Evolutionary conservation across 1,140 invertebrate species (phyloP), one percentile per base, ranked within the genome.

Genomic region (Aethina tumida): DNA sequence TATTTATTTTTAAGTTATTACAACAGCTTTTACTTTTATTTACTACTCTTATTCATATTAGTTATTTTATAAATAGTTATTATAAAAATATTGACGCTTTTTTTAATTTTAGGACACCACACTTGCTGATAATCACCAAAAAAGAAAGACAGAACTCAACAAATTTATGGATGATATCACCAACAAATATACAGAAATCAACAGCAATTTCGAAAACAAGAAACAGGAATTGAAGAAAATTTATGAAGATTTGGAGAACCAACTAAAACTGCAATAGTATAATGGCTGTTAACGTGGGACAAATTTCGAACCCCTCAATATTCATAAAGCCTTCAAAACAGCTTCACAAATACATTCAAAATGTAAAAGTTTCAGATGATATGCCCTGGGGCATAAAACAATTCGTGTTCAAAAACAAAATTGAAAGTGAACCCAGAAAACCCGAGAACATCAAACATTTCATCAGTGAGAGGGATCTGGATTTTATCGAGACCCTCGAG

Each of bases 251-350:
- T 22, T 42, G 28, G 35, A 42, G 16, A 42, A 42, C n/a, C n/a
- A n/a, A n/a, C n/a, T n/a, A n/a, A n/a, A n/a, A n/a, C n/a, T n/a
- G n/a, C n/a, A n/a, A n/a, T n/a, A n/a, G n/a, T n/a, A n/a, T n/a
- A n/a, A n/a, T n/a, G n/a, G 25, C 36, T n/a, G 8, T 31, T 3
- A 35, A 46, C 13, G 37, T 24, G 10, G 45, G 42, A 6, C 45
- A 40, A 41, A 52, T 50, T 17, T 34, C 15, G 32, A 37, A 50
- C 31, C 35, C 56, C 15, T 26, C 37, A 32, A 36, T 58, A 28
- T 33, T 37, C 5, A 39, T 58, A 14, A 44, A 45, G 30, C 54
- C 54, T 22, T 56, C 56, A 14, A 29, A 51, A 28, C 32, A 39
- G 22, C 17, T 58, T 12, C 32, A 26, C 29, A 41, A 33, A 10